A percentile compares a stretch with the other conserved stretches of the same genome.
Evolutionary conservation across 1,140 invertebrate species (phyloP).

Genomic region (Anastatus disparis): DNA sequence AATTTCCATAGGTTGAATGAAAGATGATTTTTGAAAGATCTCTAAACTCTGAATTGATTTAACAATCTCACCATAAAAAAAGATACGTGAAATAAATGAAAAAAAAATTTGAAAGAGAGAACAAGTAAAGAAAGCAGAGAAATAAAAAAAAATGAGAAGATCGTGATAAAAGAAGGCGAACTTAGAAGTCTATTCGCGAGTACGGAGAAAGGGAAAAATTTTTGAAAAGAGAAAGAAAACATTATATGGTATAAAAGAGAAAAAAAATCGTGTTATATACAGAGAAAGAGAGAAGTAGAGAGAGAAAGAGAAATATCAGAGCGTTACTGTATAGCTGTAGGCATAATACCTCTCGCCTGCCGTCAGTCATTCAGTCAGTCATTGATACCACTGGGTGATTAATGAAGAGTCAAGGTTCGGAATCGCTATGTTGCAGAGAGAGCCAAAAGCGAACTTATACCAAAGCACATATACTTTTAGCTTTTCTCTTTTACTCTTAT

Average conservation of each 20-base stretch:
- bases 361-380: slow-evolving; percentile 66
- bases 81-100: background rate
- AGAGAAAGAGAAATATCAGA: slow-evolving; percentile 49
- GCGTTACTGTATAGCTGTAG: slow-evolving; percentile 27
- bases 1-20: slow-evolving; percentile 34
- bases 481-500: slow-evolving; percentile 16
- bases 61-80: slow-evolving; percentile 43
- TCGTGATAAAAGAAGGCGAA: slow-evolving; percentile 16
- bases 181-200: background rate
- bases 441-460: slow-evolving; percentile 54
- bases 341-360: slow-evolving; percentile 62
- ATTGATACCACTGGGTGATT: slow-evolving; percentile 65
- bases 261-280: background rate
- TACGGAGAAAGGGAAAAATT: background rate
- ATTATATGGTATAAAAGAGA: slow-evolving; percentile 36
- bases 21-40: slow-evolving; percentile 47
- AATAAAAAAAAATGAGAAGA: too few relatives aligned
- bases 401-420: slow-evolving; percentile 67
- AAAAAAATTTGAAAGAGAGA: background rate
- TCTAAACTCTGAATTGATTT: slow-evolving; percentile 34
- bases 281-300: slow-evolving; percentile 41
- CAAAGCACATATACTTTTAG: too few relatives aligned
- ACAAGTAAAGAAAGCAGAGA: background rate
- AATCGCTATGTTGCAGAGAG: slow-evolving; percentile 60
- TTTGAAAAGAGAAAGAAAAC: slow-evolving; percentile 42